Evolutionary conservation across 2,113 vertebrate genomes (phyloP).

Genomic region (Gnathonemus echidnorhynchus): DNA sequence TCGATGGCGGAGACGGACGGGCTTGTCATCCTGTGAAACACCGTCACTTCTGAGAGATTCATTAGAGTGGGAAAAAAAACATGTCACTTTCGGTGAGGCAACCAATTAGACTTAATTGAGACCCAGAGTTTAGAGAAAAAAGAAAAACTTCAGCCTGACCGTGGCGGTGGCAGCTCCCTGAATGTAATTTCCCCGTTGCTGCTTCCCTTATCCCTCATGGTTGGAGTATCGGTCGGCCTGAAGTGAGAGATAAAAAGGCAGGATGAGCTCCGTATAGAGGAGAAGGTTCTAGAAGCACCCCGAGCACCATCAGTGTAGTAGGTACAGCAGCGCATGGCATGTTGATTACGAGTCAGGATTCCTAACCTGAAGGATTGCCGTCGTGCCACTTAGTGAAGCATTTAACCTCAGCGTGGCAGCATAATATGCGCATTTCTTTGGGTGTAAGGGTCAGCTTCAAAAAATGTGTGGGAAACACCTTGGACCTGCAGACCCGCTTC

Average conservation of each 20-base stretch:
- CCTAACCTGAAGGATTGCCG: not conserved
- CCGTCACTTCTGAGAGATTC: not conserved
- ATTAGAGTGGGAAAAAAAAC: not conserved
- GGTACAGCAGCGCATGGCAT: not conserved
- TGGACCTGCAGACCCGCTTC: not conserved
- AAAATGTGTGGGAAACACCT: not conserved
- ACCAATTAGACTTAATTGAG: slow-evolving; percentile 11
- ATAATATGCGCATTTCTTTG: not conserved
- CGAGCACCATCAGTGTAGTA: not conserved
- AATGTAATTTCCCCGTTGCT: not conserved
- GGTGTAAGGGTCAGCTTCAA: not conserved
- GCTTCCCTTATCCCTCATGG: not conserved
- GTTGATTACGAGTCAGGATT: not conserved
- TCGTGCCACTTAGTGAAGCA: not conserved
- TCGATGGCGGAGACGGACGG: not conserved
- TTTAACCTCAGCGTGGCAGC: not conserved
- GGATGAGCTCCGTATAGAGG: not conserved
- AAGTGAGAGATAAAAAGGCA: not conserved
- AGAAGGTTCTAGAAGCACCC: not conserved
- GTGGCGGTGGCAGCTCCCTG: not conserved
- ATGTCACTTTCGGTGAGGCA: not conserved
- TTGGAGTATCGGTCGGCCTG: not conserved
- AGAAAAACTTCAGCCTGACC: not conserved
- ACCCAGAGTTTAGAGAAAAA: not conserved
- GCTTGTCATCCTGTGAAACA: not conserved